Evolutionary conservation across 2,888 invertebrate genomes (phyloP).

Genomic region (Podabrus alpinus): DNA sequence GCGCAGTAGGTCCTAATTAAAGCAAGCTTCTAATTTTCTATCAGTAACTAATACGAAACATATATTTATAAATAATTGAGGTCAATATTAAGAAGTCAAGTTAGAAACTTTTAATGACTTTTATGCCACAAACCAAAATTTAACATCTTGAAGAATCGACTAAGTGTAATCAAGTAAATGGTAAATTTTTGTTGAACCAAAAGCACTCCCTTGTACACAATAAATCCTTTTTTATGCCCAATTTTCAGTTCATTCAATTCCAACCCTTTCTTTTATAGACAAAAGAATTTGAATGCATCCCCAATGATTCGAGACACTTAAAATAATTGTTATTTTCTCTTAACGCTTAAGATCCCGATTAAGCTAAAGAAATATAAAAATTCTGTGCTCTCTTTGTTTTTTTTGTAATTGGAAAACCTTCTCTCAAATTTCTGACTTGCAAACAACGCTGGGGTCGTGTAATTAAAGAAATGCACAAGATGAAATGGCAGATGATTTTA

Average conservation of each 20-base stretch:
- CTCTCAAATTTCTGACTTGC: background rate
- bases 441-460: background rate
- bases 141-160: background rate
- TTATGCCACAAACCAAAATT: background rate
- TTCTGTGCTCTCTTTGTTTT: slow-evolving; percentile 6
- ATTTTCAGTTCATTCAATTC: slow-evolving; percentile 48
- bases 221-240: slow-evolving; percentile 37
- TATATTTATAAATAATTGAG: background rate
- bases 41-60: background rate
- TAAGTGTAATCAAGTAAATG: slow-evolving; percentile 1
- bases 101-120: background rate
- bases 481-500: background rate
- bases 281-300: slow-evolving; percentile 48
- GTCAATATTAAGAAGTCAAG: background rate
- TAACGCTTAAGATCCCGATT: slow-evolving; percentile 33
- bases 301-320: slow-evolving; percentile 50
- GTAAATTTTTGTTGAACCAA: slow-evolving; percentile 3
- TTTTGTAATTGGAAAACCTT: slow-evolving; percentile 6
- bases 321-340: slow-evolving; percentile 49
- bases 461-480: background rate
- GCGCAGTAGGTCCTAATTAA: background rate
- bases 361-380: slow-evolving; percentile 28
- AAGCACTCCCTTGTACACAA: slow-evolving; percentile 30
- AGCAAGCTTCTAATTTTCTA: background rate
- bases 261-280: slow-evolving; percentile 48